A percentile compares a stretch with the other conserved stretches of the same genome.
Conservation (phyloP, 2,797 vertebrate species). For the Passerculus sandwichensis region DNA sequence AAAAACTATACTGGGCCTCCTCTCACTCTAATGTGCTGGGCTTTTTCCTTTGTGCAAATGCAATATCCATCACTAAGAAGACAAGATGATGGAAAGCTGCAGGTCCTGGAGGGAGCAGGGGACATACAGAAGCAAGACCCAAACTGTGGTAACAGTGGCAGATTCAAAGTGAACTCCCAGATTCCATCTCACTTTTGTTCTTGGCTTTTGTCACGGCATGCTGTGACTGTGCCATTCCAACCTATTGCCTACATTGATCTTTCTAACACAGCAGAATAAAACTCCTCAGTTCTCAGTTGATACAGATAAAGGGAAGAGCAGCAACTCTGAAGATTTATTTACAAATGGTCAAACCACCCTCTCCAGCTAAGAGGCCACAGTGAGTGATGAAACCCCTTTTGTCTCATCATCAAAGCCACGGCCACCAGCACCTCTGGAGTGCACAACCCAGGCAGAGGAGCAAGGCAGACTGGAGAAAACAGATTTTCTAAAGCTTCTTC, state of each 20-base stretch:
- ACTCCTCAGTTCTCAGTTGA: neutral
- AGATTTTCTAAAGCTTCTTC: neutral
- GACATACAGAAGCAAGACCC: slow-evolving; percentile 6
- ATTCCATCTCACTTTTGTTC: neutral
- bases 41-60: slow-evolving; percentile 8
- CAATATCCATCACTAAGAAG: slow-evolving; percentile 45
- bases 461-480: neutral
- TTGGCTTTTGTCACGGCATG: neutral
- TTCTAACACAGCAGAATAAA: neutral
- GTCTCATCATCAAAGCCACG: neutral
- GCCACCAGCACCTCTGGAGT: neutral
- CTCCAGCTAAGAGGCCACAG: neutral
- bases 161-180: neutral
- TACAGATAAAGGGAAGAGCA: neutral
- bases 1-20: neutral
- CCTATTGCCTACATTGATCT: neutral
- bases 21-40: neutral
- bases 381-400: neutral
- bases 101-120: slow-evolving; percentile 9
- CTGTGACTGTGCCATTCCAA: neutral
- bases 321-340: neutral
- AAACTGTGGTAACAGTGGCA: neutral
- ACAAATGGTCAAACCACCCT: neutral
- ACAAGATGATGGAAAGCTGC: neutral
- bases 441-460: neutral